Percentiles rank a stretch among this genome's conserved stretches.
Conservation (phyloP, 2,888 invertebrate genomes). For the Chymomyza amoena region DNA sequence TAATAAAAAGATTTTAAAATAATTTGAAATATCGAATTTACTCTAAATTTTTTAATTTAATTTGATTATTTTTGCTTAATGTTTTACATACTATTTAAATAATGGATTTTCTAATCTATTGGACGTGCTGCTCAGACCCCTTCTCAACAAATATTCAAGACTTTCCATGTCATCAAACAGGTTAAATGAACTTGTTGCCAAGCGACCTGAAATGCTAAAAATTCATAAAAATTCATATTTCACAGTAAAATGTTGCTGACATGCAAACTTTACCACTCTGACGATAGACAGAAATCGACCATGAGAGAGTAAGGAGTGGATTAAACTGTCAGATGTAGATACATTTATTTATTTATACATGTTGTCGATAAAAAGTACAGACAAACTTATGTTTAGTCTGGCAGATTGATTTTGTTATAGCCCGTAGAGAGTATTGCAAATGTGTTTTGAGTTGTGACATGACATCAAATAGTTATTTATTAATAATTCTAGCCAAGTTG, state of each 20-base stretch:
- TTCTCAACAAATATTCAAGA: too few relatives aligned
- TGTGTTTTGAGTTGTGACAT: not conserved
- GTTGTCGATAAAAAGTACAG: not conserved
- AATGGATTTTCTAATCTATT: too few relatives aligned
- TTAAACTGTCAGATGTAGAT: not conserved
- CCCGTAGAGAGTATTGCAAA: not conserved
- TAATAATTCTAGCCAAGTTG: conserved; percentile 32
- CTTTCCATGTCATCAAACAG: too few relatives aligned
- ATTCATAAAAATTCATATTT: conserved; percentile 25
- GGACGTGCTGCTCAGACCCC: not conserved
- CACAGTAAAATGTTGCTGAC: conserved; percentile 23
- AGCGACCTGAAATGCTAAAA: conserved; percentile 17
- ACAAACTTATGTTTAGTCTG: conserved; percentile 29
- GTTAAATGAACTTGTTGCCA: conserved; percentile 35
- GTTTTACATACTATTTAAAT: too few relatives aligned
- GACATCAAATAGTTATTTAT: conserved; percentile 28
- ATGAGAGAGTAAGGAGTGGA: not conserved
- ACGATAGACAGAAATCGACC: not conserved
- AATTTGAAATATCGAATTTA: too few relatives aligned
- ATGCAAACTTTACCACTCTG: conserved; percentile 22
- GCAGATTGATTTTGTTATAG: conserved; percentile 16
- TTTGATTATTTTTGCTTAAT: too few relatives aligned
- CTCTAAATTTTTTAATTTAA: too few relatives aligned
- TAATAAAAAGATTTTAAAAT: too few relatives aligned
- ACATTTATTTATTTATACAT: not conserved